A percentile compares a stretch with the other conserved stretches of the same genome.
Conservation (phyloP, 2,113 vertebrate genomes). For the Microcebus griseorufus region DNA sequence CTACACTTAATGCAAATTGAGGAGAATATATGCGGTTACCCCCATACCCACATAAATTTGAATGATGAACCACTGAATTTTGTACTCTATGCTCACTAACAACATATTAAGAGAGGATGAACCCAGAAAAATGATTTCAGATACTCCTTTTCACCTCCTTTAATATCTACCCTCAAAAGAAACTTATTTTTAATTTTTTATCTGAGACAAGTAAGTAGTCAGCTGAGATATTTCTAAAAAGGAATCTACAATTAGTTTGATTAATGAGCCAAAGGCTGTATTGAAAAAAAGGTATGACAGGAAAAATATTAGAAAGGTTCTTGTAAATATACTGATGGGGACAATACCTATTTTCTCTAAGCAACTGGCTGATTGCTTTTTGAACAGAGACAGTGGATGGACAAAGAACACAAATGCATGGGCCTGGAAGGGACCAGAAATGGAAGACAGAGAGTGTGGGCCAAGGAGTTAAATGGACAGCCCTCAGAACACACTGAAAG, state of each 20-base stretch:
- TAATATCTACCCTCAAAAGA: neutral
- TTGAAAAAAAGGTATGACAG: neutral
- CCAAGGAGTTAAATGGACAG: neutral
- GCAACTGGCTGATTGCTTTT: neutral
- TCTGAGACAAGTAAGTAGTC: neutral
- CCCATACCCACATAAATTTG: neutral
- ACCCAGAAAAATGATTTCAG: neutral
- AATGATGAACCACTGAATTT: slow-evolving; percentile 43
- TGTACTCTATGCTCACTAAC: neutral
- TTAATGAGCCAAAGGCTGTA: neutral
- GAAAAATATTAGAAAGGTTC: neutral
- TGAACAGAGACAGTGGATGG: neutral
- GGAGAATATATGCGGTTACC: neutral
- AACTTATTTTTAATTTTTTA: neutral
- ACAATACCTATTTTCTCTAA: neutral
- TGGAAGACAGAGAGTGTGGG: neutral
- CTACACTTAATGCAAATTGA: slow-evolving; percentile 12
- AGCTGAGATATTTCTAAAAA: neutral
- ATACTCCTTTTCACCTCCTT: neutral
- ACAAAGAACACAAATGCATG: neutral
- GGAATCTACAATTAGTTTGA: neutral
- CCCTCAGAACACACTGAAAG: neutral
- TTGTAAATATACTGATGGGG: neutral
- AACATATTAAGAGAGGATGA: neutral
- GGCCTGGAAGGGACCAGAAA: neutral